Base-by-base conservation (phyloP, 2,113 vertebrate species). In the Turnix velox region DNA sequence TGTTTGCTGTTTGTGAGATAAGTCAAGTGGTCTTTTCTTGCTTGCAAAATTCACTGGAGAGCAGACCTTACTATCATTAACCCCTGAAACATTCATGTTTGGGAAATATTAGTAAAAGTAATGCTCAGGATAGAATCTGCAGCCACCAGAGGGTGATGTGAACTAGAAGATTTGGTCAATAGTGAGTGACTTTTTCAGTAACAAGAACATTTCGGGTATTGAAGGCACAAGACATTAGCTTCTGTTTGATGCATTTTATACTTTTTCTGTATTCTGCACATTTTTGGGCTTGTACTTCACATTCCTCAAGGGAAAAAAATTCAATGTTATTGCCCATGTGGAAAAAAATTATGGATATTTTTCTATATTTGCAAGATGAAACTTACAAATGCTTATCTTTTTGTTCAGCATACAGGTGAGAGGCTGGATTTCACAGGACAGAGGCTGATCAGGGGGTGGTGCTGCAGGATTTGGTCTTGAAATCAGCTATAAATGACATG, bases 61-160 rank as follows among this genome's bases (percentile, higher is more conserved):
- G 59, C 7, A 69, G 25, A 65, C 1, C 3, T 76, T 87, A 35
- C 18, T 35, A 23, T 7, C 10, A 40, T 49, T 46, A 80, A 33
- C n/a, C 27, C 12, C 55, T 67, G 51, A 88, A 78, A 42, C 14
- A 30, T 31, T 40, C 2, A 2, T 42, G 14, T 71, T 61, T 43
- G 14, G 84, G 22, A 67, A 82, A 54, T 67, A 67, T 3, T 48
- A 8, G 9, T 77, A 55, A 72, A 75, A 87, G 14, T 24, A 51
- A 28, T 25, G 33, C 24, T 71, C 30, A 48, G 22, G 18, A 33
- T 18, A 52, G 25, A 63, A 18, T 72, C 72, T 87, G 18, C 42
- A 72, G 45, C 86, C 92, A 96, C 73, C 84, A 95, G 94, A 94
- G 80, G 76, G 84, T 59, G 92, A 87, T 90, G 37, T 88, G 65